Evolutionary conservation across 2,113 vertebrate species (phyloP), one percentile per base, ranked within the genome.

Genomic region (Mastomys coucha): DNA sequence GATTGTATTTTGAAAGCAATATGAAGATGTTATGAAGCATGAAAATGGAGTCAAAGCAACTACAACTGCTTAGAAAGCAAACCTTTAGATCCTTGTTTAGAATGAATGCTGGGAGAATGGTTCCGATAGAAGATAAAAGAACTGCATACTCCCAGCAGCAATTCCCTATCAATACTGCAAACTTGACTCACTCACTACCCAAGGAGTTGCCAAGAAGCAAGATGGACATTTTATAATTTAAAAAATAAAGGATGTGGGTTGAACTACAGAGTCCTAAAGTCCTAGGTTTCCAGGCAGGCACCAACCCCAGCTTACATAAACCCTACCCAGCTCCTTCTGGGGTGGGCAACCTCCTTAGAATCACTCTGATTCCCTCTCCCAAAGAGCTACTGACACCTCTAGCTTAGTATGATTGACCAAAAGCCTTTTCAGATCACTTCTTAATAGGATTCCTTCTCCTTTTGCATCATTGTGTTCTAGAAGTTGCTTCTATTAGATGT

Each of bases 361-460:
- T 63, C 31, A 49, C n/a, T 67, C 51, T 63, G 24, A 77, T 90
- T 96, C 82, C 78, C 53, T 39, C 56, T 70, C 65, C 82, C 56
- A 63, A 89, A 81, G 36, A 17, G 39, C 8, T 89, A 53, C 82
- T 67, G 92, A 89, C 69, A 87, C 92, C 72, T 91, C 76, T 42
- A 51, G 17, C 56, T 96, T 80, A 49, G 82, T 63, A 89, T 58
- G 56, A 76, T 65, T 65, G 58, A 10, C 22, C 86, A 56, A 91
- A 92, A 39, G 81, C 76, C 73, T 95, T 94, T 81, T 84, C 73
- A 80, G 60, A 24, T 87, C 63, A 69, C 67, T 45, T 36, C 51
- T 51, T 91, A 95, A 87, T 49, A 89, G 84, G 20, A 91, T 94
- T 93, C 31, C n/a, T 49, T 89, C 89, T 94, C 75, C 70, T 84